Conservation (phyloP, 2,113 vertebrate genomes). For the Ceyx margarethae region DNA sequence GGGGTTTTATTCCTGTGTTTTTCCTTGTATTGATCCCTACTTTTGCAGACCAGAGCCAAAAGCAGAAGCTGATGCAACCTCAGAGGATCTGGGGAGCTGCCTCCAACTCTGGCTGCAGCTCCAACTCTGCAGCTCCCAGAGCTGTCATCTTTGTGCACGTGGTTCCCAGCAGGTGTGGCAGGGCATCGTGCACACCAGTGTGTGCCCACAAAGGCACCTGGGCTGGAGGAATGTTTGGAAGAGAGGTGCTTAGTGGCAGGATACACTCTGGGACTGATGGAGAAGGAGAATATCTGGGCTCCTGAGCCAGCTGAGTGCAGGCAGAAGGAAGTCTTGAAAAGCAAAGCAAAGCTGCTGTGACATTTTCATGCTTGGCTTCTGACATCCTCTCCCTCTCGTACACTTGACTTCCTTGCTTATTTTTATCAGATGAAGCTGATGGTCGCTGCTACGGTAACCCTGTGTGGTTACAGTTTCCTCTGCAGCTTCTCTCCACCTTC, state of each 20-base stretch:
- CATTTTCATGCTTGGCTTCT: conserved; percentile 56
- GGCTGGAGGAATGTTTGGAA: background rate
- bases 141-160: accelerated
- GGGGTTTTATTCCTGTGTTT: background rate
- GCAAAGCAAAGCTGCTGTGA: conserved; percentile 39
- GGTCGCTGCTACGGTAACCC: conserved; percentile 57
- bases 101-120: background rate
- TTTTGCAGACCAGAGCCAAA: background rate
- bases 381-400: conserved; percentile 19
- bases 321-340: conserved; percentile 42
- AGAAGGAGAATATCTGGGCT: background rate
- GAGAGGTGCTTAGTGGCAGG: background rate
- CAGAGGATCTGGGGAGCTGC: background rate
- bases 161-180: background rate
- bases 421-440: conserved; percentile 68
- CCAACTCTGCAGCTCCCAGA: background rate
- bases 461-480: conserved; percentile 67
- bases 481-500: conserved; percentile 47
- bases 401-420: conserved; percentile 59
- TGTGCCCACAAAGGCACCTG: accelerated
- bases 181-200: accelerated
- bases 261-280: background rate
- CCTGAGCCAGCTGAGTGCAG: background rate
- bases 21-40: background rate
- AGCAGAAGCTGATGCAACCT: accelerated